phyloP scores from a whole-genome alignment of 2,888 invertebrate genomes.

The Omphaloscelis lunosa region DNA sequence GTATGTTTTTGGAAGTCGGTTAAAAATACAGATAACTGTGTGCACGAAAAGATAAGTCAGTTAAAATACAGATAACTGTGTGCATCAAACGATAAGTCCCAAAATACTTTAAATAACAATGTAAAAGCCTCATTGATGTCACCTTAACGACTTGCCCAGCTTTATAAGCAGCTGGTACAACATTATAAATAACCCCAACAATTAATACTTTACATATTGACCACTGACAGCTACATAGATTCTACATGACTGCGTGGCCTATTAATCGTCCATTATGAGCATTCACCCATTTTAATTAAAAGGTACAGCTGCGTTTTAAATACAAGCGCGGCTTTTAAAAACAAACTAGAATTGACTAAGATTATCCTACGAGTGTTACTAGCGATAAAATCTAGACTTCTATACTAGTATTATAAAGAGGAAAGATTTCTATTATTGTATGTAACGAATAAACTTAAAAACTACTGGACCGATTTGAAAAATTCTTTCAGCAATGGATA shows the following conservation, averaged over 20 bases:
- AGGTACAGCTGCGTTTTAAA: conserved; percentile 25
- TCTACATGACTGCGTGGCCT: neutral
- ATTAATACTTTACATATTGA: conserved; percentile 7
- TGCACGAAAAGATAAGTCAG: neutral
- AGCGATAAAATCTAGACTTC: neutral
- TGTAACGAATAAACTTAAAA: too few species aligned
- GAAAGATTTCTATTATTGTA: too few species aligned
- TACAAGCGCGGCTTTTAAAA: neutral
- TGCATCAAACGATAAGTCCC: neutral
- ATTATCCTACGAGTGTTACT: conserved; percentile 2
- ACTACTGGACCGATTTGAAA: too few species aligned
- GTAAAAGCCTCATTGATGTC: neutral
- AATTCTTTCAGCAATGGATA: too few species aligned
- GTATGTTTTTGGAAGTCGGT: too few species aligned
- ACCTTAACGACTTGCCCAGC: neutral
- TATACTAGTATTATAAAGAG: too few species aligned
- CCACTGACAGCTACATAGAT: neutral
- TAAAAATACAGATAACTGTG: too few species aligned
- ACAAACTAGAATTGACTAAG: neutral
- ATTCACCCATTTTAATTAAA: conserved; percentile 27
- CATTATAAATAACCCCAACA: neutral
- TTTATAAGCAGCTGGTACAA: conserved; percentile 17
- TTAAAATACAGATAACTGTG: too few species aligned
- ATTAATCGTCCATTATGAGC: conserved; percentile 23
- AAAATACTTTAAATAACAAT: neutral